These are phyloP conservation scores for Dendronephthya gigantea DNA, from an alignment of 64 coral and sea anemone species.

Conservation along the genomic window DNA sequence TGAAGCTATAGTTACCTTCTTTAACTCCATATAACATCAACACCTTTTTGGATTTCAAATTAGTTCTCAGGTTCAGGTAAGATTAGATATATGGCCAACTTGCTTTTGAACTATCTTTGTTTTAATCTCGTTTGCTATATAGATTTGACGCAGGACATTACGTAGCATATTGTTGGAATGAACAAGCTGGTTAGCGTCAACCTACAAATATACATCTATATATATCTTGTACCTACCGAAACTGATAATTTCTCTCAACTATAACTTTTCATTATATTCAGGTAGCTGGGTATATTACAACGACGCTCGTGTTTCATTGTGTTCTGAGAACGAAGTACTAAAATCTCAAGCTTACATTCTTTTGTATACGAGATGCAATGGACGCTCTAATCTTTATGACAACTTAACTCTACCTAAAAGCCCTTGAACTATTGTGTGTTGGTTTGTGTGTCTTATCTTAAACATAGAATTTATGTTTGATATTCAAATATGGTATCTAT, in stretches of 20 bases:
- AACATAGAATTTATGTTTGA: too few species aligned
- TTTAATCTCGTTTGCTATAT: too few species aligned
- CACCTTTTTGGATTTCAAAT: neutral
- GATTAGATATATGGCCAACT: too few species aligned
- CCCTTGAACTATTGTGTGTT: neutral
- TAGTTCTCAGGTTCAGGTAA: too few species aligned
- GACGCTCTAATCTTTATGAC: neutral
- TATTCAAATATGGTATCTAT: neutral
- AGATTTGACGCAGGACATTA: slow-evolving; percentile 16
- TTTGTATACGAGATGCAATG: neutral
- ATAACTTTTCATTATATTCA: neutral
- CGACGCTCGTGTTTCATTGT: neutral
- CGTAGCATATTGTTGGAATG: slow-evolving; percentile 5
- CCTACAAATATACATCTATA: too few species aligned
- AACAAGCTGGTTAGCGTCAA: neutral
- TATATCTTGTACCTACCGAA: neutral
- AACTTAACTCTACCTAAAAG: neutral
- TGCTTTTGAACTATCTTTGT: neutral
- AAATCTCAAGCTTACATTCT: slow-evolving; percentile 11
- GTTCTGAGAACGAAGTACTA: neutral
- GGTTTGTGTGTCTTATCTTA: too few species aligned
- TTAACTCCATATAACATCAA: neutral
- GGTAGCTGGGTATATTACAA: neutral
- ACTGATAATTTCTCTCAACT: too few species aligned
- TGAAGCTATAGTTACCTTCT: neutral